Conservation (phyloP, 1,140 invertebrate genomes). For the Sinonovacula constricta region DNA sequence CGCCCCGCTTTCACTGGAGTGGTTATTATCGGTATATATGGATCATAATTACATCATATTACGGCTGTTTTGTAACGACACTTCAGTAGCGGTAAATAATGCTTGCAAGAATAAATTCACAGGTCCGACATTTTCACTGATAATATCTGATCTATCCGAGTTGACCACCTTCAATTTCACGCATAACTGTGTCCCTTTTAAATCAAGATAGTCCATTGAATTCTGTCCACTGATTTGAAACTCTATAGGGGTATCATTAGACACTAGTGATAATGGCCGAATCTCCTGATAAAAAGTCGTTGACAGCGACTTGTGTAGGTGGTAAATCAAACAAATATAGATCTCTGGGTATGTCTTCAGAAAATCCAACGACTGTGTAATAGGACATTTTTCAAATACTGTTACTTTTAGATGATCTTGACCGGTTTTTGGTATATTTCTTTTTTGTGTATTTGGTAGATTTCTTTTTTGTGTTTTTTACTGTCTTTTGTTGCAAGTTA, state of each 20-base stretch:
- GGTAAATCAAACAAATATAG: slow-evolving; percentile 50
- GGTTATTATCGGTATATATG: slow-evolving; percentile 33
- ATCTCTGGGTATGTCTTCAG: slow-evolving; percentile 47
- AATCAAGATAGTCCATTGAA: slow-evolving; percentile 56
- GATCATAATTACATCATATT: slow-evolving; percentile 30
- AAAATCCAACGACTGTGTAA: slow-evolving; percentile 30
- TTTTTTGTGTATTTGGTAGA: no score
- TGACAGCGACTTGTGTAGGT: slow-evolving; percentile 44
- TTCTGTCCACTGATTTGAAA: slow-evolving; percentile 53
- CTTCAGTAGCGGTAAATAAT: slow-evolving; percentile 43
- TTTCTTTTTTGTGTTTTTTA: no score
- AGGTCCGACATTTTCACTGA: slow-evolving; percentile 33
- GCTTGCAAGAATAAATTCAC: slow-evolving; percentile 53
- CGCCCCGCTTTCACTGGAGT: slow-evolving; percentile 19
- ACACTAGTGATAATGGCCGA: slow-evolving; percentile 50
- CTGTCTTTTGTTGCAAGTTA: no score
- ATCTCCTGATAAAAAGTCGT: slow-evolving; percentile 44
- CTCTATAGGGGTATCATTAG: slow-evolving; percentile 33
- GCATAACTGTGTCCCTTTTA: slow-evolving; percentile 38
- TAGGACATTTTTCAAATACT: slow-evolving; percentile 30
- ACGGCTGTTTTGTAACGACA: slow-evolving; percentile 36
- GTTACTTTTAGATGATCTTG: no score
- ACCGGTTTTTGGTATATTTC: no score
- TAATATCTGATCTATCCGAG: slow-evolving; percentile 1
- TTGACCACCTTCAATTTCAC: slow-evolving; percentile 50